Percentiles rank a stretch among this genome's conserved stretches.
phyloP scores from a whole-genome alignment of 2,888 invertebrate genomes.

The Anorthoa munda region DNA sequence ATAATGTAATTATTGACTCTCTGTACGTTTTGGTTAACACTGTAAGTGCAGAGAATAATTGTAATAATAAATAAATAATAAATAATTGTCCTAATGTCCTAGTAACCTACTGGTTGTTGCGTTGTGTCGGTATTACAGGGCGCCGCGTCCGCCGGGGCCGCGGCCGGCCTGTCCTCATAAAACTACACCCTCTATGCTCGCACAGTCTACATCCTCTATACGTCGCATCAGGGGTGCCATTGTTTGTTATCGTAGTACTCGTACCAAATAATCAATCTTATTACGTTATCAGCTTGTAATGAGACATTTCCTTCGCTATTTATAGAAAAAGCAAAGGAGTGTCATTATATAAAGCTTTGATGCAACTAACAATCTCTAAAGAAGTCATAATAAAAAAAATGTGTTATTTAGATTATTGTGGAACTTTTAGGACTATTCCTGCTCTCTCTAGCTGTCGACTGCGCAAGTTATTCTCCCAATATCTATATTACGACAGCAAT shows the following conservation, averaged over 20 bases:
- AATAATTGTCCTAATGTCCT: constrained; percentile 58
- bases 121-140: constrained; percentile 19
- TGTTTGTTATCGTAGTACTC: constrained; percentile 41
- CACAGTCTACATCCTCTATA: constrained; percentile 16
- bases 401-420: no score
- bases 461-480: neutral
- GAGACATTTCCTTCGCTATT: constrained; percentile 1
- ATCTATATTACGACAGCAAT: neutral
- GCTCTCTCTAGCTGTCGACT: neutral
- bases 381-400: no score
- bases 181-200: constrained; percentile 11
- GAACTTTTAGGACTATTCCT: no score
- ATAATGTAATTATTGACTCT: no score
- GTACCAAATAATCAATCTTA: constrained; percentile 50
- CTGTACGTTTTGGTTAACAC: no score
- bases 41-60: no score
- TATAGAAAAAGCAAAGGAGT: no score
- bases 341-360: neutral
- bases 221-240: constrained; percentile 32
- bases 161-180: constrained; percentile 40
- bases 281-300: constrained; percentile 26
- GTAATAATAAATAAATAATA: no score
- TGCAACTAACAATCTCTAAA: neutral
- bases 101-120: constrained; percentile 35
- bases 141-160: constrained; percentile 21